Conservation (phyloP, 2,113 vertebrate genomes). For the Antidorcas marsupialis region DNA sequence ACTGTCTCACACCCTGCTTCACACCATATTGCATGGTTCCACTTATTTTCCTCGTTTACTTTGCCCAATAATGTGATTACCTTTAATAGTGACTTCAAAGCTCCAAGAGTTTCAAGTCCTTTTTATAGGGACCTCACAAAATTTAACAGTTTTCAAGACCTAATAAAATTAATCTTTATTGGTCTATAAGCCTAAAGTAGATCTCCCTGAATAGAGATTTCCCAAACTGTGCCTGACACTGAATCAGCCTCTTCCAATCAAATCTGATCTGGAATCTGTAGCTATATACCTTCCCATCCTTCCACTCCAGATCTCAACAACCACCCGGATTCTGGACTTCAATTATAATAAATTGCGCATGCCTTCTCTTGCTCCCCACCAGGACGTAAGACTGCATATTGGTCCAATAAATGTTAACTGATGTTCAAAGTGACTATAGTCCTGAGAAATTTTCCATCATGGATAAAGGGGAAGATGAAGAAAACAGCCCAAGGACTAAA, state of each 20-base stretch:
- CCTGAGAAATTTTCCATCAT: not conserved
- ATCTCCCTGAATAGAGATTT: not conserved
- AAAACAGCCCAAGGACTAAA: not conserved
- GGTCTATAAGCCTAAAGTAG: not conserved
- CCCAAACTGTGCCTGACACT: not conserved
- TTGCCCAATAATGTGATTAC: not conserved
- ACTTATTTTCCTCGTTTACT: not conserved
- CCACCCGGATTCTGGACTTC: not conserved
- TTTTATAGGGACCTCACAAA: not conserved
- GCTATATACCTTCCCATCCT: not conserved
- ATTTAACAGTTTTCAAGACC: not conserved
- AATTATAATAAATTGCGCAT: not conserved
- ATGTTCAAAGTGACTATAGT: not conserved
- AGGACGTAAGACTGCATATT: not conserved
- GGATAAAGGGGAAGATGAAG: not conserved
- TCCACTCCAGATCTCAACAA: not conserved
- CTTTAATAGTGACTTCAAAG: not conserved
- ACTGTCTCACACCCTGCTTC: not conserved
- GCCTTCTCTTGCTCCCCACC: not conserved
- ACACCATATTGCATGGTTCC: not conserved
- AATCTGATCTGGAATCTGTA: not conserved
- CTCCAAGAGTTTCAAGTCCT: not conserved
- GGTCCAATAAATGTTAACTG: not conserved
- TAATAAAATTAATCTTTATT: conserved; percentile 10
- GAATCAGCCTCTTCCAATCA: not conserved